A percentile compares a stretch with the other conserved stretches of the same genome.
Evolutionary conservation across 2,797 vertebrate genomes (phyloP).

Genomic region (Coranthus polyacanthus): DNA sequence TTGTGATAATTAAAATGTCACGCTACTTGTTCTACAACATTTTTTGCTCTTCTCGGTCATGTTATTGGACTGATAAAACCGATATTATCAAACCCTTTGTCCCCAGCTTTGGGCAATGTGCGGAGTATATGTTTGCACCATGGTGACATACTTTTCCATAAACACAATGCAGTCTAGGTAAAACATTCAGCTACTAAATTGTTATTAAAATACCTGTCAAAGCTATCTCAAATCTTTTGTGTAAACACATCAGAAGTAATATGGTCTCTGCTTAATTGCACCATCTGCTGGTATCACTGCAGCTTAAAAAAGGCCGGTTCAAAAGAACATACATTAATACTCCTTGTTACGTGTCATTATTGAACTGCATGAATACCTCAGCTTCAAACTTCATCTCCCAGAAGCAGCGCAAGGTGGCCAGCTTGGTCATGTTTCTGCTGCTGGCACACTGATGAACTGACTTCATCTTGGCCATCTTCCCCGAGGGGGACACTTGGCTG

Average conservation of each 20-base stretch:
- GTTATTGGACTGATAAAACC: too few relatives aligned
- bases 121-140: too few relatives aligned
- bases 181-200: neutral
- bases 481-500: slow-evolving; percentile 72
- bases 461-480: slow-evolving; percentile 75
- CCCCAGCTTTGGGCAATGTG: too few relatives aligned
- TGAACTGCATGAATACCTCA: slow-evolving; percentile 35
- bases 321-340: neutral
- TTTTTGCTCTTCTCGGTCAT: too few relatives aligned
- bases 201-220: neutral
- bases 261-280: neutral
- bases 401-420: slow-evolving; percentile 81
- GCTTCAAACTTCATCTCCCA: slow-evolving; percentile 80
- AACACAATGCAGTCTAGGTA: too few relatives aligned
- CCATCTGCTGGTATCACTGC: slow-evolving; percentile 37
- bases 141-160: too few relatives aligned
- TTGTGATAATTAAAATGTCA: too few relatives aligned
- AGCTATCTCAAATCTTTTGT: too few relatives aligned
- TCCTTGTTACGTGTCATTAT: slow-evolving; percentile 1
- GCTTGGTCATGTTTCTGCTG: slow-evolving; percentile 71
- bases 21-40: too few relatives aligned
- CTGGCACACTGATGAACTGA: slow-evolving; percentile 67
- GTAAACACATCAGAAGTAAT: too few relatives aligned
- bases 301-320: neutral
- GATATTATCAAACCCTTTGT: too few relatives aligned